phyloP scores from a whole-genome alignment of 2,797 vertebrate species.

The Hapalemur alaotrensis region DNA sequence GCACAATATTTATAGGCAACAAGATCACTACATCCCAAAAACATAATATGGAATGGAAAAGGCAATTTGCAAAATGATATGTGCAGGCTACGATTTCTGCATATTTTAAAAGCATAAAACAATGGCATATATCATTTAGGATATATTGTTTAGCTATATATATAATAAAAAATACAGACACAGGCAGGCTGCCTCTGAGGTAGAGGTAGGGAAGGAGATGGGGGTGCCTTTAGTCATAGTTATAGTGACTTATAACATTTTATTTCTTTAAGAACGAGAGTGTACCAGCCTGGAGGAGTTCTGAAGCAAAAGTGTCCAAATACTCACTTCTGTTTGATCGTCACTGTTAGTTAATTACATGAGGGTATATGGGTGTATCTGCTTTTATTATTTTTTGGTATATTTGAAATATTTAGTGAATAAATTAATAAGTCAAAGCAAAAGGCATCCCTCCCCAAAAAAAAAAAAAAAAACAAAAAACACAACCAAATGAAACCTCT shows the following conservation, averaged over 20 bases:
- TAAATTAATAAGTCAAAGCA: background rate
- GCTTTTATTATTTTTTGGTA: background rate
- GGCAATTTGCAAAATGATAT: background rate
- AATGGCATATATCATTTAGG: background rate
- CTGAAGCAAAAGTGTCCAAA: background rate
- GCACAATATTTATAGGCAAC: background rate
- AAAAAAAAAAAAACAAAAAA: background rate
- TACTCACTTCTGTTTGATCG: background rate
- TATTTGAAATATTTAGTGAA: slow-evolving; percentile 26
- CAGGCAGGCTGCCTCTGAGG: background rate
- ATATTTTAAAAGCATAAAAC: background rate
- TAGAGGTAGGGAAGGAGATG: background rate
- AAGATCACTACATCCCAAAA: background rate
- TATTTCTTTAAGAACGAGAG: background rate
- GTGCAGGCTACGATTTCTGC: background rate
- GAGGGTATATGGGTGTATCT: background rate
- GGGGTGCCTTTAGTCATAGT: background rate
- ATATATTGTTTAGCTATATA: background rate
- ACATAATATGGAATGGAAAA: background rate
- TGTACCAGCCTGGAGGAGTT: background rate
- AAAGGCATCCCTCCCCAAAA: background rate
- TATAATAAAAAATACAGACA: background rate
- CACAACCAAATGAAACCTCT: background rate
- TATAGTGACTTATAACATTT: background rate
- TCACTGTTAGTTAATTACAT: background rate